Evolutionary conservation across 1,140 invertebrate genomes (phyloP).

Genomic region (Orius insidiosus): DNA sequence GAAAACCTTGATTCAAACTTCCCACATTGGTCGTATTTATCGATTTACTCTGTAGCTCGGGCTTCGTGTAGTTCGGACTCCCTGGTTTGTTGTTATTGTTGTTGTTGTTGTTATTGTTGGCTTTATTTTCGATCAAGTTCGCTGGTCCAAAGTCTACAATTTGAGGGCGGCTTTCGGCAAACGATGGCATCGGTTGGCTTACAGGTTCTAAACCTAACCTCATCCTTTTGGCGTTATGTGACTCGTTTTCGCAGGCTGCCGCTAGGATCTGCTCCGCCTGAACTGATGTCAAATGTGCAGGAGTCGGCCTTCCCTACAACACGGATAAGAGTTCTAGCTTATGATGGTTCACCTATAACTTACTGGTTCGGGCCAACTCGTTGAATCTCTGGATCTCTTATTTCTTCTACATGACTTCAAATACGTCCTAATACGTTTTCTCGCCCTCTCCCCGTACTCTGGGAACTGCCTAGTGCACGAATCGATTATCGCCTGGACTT

Average conservation of each 20-base stretch:
- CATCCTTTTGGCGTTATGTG: slow-evolving; percentile 91
- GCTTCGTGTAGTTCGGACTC: slow-evolving; percentile 9
- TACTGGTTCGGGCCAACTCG: slow-evolving; percentile 45
- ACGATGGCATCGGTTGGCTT: slow-evolving; percentile 62
- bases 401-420: slow-evolving; percentile 88
- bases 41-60: slow-evolving; percentile 66
- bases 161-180: slow-evolving; percentile 27
- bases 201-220: slow-evolving; percentile 85
- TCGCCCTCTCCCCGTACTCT: slow-evolving; percentile 82
- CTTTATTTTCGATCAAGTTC: background rate
- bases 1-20: no score
- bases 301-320: slow-evolving; percentile 70
- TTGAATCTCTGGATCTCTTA: slow-evolving; percentile 64
- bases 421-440: slow-evolving; percentile 89
- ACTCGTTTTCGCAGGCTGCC: slow-evolving; percentile 90
- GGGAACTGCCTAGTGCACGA: slow-evolving; percentile 92
- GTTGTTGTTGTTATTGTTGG: slow-evolving; percentile 13
- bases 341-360: slow-evolving; percentile 23
- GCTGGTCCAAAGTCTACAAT: background rate
- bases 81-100: slow-evolving; percentile 17
- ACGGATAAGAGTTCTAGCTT: background rate
- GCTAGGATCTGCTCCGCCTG: slow-evolving; percentile 91
- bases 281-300: slow-evolving; percentile 86
- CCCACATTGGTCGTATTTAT: no score
- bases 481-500: slow-evolving; percentile 94